These are phyloP conservation scores for Drosophila formosana DNA, from an alignment of 2,888 invertebrate genomes.

Conservation along the genomic window DNA sequence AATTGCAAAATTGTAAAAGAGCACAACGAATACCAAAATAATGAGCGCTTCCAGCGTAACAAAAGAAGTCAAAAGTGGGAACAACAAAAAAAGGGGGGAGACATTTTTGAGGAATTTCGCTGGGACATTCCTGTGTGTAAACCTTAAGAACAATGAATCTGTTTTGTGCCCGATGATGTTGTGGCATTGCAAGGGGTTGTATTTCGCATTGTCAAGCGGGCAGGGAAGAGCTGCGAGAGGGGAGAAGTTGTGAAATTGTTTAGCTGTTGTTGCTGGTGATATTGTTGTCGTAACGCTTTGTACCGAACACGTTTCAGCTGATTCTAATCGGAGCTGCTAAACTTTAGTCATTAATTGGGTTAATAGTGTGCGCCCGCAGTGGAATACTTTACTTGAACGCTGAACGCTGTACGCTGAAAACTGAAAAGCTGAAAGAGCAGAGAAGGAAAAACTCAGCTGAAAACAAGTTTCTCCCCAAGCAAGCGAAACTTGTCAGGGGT, in stretches of 20 bases:
- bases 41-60: conserved; percentile 15
- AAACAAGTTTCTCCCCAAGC: conserved; percentile 31
- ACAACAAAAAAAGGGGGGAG: neutral
- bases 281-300: conserved; percentile 52
- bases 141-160: conserved; percentile 22
- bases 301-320: conserved; percentile 54
- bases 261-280: conserved; percentile 20
- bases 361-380: conserved; percentile 57
- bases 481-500: conserved; percentile 30
- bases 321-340: conserved; percentile 66
- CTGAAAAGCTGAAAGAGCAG: neutral
- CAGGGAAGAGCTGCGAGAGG: neutral
- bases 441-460: conserved; percentile 3
- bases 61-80: conserved; percentile 12
- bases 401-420: too few species aligned
- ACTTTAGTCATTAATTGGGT: conserved; percentile 63
- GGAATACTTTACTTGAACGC: conserved; percentile 36
- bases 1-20: neutral
- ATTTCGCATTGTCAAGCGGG: neutral
- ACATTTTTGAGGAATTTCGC: conserved; percentile 14
- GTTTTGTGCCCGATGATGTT: conserved; percentile 16
- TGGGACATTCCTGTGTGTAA: conserved; percentile 30
- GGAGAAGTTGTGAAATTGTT: conserved; percentile 20
- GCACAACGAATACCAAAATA: conserved; percentile 16
- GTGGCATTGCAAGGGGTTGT: conserved; percentile 16